Conservation (phyloP, 2,797 vertebrate species). For the Crypturellus tataupa region DNA sequence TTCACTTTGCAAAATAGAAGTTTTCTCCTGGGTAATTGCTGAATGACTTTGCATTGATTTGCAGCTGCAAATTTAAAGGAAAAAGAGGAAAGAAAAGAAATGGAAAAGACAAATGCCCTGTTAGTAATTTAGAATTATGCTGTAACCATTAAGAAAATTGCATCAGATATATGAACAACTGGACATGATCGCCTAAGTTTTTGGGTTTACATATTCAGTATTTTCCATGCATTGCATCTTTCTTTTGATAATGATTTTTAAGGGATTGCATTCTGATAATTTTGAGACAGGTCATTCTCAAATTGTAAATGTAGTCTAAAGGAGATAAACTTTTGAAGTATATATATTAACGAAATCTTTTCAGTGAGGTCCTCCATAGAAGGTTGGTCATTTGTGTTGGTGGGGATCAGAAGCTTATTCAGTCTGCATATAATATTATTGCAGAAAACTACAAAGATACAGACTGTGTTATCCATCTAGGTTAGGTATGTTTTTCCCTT, state of each 20-base stretch:
- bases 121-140: constrained; percentile 32
- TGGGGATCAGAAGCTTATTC: not conserved
- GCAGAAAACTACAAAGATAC: not conserved
- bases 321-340: not conserved
- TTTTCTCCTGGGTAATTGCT: constrained; percentile 51
- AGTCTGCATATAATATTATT: not conserved
- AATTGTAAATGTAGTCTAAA: not conserved
- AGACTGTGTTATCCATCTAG: not conserved
- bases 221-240: not conserved
- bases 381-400: not conserved
- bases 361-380: not conserved
- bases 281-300: not conserved
- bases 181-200: not conserved
- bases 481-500: not conserved
- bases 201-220: not conserved
- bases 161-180: not conserved
- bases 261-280: not conserved
- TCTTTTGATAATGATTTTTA: constrained; percentile 1
- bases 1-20: constrained; percentile 47
- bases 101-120: constrained; percentile 2
- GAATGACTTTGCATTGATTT: constrained; percentile 52
- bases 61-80: constrained; percentile 30
- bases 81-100: constrained; percentile 16
- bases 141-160: not conserved
- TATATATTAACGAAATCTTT: not conserved